A percentile compares a stretch with the other conserved stretches of the same genome.
phyloP scores from a whole-genome alignment of 2,888 invertebrate species.

The Lumbricus terrestris region DNA sequence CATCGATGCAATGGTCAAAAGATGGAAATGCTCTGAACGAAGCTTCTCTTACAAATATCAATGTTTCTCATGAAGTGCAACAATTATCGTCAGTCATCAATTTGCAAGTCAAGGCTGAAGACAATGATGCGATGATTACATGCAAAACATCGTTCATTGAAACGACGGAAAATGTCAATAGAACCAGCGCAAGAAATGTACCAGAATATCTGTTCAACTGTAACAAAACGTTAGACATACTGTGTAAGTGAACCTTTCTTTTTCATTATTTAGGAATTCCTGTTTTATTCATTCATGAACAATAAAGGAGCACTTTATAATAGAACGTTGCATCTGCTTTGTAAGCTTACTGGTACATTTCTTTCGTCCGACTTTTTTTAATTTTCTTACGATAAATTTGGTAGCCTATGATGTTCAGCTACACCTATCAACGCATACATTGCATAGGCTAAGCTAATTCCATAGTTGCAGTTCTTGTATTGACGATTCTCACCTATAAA shows the following conservation, averaged over 20 bases:
- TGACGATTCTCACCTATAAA: too few relatives aligned
- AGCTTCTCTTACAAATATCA: neutral
- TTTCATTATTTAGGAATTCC: too few relatives aligned
- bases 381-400: too few relatives aligned
- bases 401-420: too few relatives aligned
- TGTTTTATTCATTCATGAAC: too few relatives aligned
- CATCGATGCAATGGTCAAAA: neutral
- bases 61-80: neutral
- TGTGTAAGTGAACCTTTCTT: neutral
- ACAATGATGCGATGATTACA: neutral
- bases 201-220: neutral
- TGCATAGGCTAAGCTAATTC: too few relatives aligned
- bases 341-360: too few relatives aligned
- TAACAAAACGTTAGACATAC: neutral
- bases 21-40: neutral
- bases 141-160: neutral
- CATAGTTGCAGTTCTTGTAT: too few relatives aligned
- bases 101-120: neutral
- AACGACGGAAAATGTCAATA: neutral
- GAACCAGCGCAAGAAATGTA: neutral
- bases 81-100: neutral
- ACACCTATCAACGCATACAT: too few relatives aligned
- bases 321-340: too few relatives aligned
- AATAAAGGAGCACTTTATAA: too few relatives aligned
- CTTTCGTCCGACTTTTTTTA: too few relatives aligned